These are phyloP conservation scores for Heterochromis multidens DNA, from an alignment of 2,113 vertebrate genomes.

Conservation along the genomic window DNA sequence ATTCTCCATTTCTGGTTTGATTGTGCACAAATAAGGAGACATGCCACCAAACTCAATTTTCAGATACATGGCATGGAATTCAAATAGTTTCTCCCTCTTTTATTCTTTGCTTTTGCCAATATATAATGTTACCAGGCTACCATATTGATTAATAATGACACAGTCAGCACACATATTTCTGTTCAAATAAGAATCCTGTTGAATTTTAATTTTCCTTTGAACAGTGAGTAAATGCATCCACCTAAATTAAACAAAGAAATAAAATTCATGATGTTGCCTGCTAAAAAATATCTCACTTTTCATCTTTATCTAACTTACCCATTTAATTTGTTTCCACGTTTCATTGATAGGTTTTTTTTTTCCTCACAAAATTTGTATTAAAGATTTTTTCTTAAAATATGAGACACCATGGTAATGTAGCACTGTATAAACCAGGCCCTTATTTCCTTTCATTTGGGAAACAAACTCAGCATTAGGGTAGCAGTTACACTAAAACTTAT, in stretches of 20 bases:
- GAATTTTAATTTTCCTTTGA: background rate
- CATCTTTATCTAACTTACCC: background rate
- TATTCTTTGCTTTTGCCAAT: background rate
- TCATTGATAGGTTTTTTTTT: background rate
- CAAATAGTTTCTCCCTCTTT: rapidly evolving
- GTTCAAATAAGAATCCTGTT: background rate
- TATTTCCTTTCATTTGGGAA: background rate
- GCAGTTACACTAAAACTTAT: background rate
- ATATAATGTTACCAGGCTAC: background rate
- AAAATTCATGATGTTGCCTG: background rate
- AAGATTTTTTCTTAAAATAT: background rate
- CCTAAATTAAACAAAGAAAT: background rate
- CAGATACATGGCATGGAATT: background rate
- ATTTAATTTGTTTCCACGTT: background rate
- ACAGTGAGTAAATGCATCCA: background rate
- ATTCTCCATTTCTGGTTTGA: background rate
- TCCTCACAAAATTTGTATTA: background rate
- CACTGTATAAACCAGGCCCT: too few relatives aligned
- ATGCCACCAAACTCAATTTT: background rate
- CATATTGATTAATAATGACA: background rate
- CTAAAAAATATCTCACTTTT: background rate
- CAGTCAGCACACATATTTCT: background rate
- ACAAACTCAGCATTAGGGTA: too few relatives aligned
- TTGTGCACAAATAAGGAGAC: background rate
- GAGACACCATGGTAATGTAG: background rate